These are phyloP conservation scores for Colossoma macropomum DNA, from an alignment of 2,113 vertebrate species.

Conservation along the genomic window DNA sequence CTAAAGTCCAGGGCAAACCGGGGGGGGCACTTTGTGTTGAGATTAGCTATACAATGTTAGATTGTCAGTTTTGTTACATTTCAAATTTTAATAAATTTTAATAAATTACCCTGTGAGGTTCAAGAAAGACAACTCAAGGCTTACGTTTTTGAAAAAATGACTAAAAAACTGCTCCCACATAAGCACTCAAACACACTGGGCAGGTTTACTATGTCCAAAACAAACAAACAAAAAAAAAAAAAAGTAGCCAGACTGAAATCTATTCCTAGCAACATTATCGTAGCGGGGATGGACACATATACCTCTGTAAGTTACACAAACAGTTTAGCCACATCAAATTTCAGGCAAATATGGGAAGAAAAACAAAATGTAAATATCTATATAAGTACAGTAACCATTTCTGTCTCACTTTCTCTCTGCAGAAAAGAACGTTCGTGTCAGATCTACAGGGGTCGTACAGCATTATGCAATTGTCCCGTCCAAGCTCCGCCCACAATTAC, in stretches of 20 bases:
- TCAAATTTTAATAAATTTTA: conserved; percentile 44
- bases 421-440: conserved; percentile 27
- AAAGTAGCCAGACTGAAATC: conserved; percentile 6
- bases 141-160: not conserved
- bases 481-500: not conserved
- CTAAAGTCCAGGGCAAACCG: conserved; percentile 3
- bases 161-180: conserved; percentile 14
- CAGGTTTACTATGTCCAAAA: not conserved
- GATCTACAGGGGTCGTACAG: conserved; percentile 45
- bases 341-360: conserved; percentile 19
- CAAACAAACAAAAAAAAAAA: not conserved
- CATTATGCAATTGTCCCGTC: not conserved
- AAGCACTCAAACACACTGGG: conserved; percentile 12
- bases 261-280: conserved; percentile 26
- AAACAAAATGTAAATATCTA: conserved; percentile 18
- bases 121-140: conserved; percentile 20
- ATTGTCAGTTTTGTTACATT: conserved; percentile 74
- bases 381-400: conserved; percentile 29
- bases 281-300: conserved; percentile 1
- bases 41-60: conserved; percentile 61
- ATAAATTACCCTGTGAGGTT: conserved; percentile 53
- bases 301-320: conserved; percentile 13
- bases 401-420: conserved; percentile 4
- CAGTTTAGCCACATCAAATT: conserved; percentile 19
- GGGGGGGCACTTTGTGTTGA: not conserved